Base-by-base conservation (phyloP, 2,113 vertebrate species). In the Oostethus manadensis region DNA sequence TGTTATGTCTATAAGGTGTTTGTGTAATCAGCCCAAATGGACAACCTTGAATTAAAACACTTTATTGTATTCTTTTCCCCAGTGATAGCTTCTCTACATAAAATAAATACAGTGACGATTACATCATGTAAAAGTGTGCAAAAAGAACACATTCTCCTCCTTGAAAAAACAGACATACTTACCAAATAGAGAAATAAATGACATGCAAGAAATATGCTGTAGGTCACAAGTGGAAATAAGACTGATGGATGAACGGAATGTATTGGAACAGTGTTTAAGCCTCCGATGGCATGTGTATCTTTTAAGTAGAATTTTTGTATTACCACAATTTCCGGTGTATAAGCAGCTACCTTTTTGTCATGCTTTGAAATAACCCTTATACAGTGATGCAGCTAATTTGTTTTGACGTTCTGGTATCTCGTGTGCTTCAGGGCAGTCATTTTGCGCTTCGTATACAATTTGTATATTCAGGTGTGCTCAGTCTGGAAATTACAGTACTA, bases 21-120 rank as follows among this genome's bases (percentile, higher is more conserved):
- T 33, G 29, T 21, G 4, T 0, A 47, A 18, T 10, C 3, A 4
- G 4, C 66, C 11, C 54, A 64, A 74, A 72, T 63, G 6, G 8
- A 70, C 44, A 23, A 40, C 49, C 29, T 68, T 65, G 71, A 38
- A 17, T 33, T 54, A n/a, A 51, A 54, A 54, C 17, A 18, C 47
- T 21, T 20, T 21, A 14, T 50, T 23, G 22, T 26, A 20, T 20
- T 20, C 8, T 16, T 40, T 21, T 18, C 40, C 23, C 23, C 58
- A 71, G 64, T 53, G 50, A 51, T 60, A 33, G 20, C 42, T 48
- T 77, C 17, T 55, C 47, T 49, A 64, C 42, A 64, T 66, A 42
- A 62, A 80, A 64, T 55, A 62, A 62, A 51, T 56, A 18, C 67
- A 51, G 43, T 70, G 63, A 56, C 23, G 33, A 51, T 64, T 68